These are phyloP conservation scores for Oxyura jamaicensis DNA, from an alignment of 2,113 vertebrate species.

Conservation along the genomic window DNA sequence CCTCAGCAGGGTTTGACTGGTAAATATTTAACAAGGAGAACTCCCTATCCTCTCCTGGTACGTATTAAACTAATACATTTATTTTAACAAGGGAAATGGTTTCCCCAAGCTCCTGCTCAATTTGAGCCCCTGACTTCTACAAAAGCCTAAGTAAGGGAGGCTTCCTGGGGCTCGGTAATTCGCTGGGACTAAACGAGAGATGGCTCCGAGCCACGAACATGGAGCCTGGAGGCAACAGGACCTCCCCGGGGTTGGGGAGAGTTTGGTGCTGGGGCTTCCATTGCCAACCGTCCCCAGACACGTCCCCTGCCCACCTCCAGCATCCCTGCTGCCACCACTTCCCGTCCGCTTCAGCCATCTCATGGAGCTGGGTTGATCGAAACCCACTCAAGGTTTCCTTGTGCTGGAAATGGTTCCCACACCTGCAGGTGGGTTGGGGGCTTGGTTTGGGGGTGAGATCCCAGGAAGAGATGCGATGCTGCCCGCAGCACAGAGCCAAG, in stretches of 20 bases:
- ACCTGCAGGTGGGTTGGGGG: neutral
- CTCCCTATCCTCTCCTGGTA: slow-evolving; percentile 74
- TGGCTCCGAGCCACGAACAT: slow-evolving; percentile 58
- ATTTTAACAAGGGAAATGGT: slow-evolving; percentile 74
- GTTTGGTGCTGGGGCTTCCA: neutral
- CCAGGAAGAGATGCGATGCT: fast-evolving
- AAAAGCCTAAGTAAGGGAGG: slow-evolving; percentile 47
- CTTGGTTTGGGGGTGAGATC: neutral
- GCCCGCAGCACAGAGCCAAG: neutral
- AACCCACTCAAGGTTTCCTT: neutral
- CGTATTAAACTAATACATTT: slow-evolving; percentile 74
- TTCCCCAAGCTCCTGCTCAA: slow-evolving; percentile 69
- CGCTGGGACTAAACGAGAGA: slow-evolving; percentile 58
- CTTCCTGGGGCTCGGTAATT: slow-evolving; percentile 64
- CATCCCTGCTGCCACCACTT: neutral
- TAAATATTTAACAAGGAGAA: slow-evolving; percentile 78
- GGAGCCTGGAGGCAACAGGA: slow-evolving; percentile 10
- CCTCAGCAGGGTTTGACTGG: slow-evolving; percentile 73
- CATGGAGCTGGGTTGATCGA: neutral
- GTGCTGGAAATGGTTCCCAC: neutral
- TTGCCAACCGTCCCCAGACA: neutral
- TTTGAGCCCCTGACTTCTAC: slow-evolving; percentile 59
- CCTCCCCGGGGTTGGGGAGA: slow-evolving; percentile 11
- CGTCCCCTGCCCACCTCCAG: neutral
- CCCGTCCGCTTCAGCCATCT: neutral